Percentiles rank a stretch among this genome's conserved stretches.
Conservation (phyloP, 2,797 vertebrate species). For the Xenentodon cancila region DNA sequence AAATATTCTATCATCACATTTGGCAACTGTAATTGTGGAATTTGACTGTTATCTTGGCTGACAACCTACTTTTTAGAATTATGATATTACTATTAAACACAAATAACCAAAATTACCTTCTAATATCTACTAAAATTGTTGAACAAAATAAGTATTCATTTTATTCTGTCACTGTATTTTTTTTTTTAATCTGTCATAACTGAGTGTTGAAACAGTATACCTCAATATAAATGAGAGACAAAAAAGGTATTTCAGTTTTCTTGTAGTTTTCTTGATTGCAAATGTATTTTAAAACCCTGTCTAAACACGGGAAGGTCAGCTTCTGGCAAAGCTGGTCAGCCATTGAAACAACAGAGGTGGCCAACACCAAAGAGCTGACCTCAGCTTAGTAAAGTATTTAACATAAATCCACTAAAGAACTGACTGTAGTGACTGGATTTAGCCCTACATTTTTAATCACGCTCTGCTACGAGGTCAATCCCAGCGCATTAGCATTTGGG, state of each 20-base stretch:
- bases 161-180: no score
- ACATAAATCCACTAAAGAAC: constrained; percentile 67
- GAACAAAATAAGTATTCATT: no score
- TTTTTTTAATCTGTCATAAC: no score
- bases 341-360: constrained; percentile 32
- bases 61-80: no score
- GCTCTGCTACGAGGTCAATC: constrained; percentile 44
- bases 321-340: constrained; percentile 31
- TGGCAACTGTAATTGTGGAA: no score
- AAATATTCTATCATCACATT: no score
- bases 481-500: constrained; percentile 40
- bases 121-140: no score
- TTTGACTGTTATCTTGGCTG: no score
- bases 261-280: constrained; percentile 21
- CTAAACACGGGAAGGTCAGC: constrained; percentile 31
- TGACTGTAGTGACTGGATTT: constrained; percentile 60
- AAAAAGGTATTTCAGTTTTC: background rate
- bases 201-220: no score
- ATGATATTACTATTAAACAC: no score
- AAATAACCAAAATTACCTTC: no score
- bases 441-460: constrained; percentile 59
- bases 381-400: constrained; percentile 59
- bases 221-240: no score
- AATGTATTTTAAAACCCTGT: constrained; percentile 33
- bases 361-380: constrained; percentile 63